Conservation (phyloP, 2,888 invertebrate species). For the Oxyteleia sp. region DNA sequence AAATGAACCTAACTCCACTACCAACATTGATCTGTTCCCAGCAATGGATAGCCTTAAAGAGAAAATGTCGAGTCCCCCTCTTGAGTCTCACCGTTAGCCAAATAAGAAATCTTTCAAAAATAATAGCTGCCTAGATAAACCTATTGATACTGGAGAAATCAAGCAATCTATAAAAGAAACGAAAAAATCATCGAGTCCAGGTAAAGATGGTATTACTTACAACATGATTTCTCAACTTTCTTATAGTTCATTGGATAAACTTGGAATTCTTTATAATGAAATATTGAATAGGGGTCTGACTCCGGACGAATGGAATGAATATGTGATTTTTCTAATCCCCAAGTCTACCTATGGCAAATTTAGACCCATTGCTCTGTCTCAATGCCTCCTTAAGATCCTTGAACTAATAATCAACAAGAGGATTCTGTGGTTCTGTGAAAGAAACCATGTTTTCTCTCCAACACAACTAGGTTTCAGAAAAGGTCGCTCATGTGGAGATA, state of each 20-base stretch:
- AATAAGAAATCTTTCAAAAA: too few species aligned
- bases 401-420: too few species aligned
- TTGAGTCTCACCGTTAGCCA: too few species aligned
- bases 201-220: conserved; percentile 5
- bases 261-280: neutral
- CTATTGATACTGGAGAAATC: neutral
- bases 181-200: conserved; percentile 8
- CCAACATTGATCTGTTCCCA: too few species aligned
- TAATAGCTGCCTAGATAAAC: neutral
- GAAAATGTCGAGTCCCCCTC: too few species aligned
- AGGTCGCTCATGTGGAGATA: conserved; percentile 1
- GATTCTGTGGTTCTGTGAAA: conserved; percentile 2
- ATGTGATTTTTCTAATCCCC: conserved; percentile 1
- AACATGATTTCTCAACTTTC: neutral
- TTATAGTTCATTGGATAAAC: neutral
- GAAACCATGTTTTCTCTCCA: conserved; percentile 6
- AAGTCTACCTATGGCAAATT: conserved; percentile 4
- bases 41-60: too few species aligned
- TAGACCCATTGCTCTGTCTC: conserved; percentile 15
- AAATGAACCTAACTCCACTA: too few species aligned
- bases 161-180: neutral
- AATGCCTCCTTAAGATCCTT: conserved; percentile 6
- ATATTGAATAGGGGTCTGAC: neutral
- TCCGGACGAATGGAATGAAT: conserved; percentile 2
- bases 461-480: neutral